phyloP scores from a whole-genome alignment of 1,140 invertebrate genomes.

The Acarapis woodi region DNA sequence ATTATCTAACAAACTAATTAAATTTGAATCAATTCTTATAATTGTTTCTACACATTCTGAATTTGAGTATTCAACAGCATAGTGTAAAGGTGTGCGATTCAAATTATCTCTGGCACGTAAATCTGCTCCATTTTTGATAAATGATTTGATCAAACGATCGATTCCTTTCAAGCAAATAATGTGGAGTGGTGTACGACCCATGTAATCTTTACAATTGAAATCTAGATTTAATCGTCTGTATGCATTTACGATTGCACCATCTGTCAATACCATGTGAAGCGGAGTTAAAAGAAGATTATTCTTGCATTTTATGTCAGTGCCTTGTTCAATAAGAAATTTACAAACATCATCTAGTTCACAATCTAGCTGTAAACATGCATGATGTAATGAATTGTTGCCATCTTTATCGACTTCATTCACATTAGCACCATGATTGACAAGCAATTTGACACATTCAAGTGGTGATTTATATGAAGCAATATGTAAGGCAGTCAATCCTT shows the following conservation, averaged over 20 bases:
- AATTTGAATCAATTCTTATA: no score
- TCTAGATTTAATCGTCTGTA: slow-evolving; percentile 27
- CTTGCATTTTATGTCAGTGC: slow-evolving; percentile 29
- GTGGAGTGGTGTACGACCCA: slow-evolving; percentile 24
- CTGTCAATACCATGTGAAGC: slow-evolving; percentile 29
- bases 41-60: no score
- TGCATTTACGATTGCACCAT: slow-evolving; percentile 23
- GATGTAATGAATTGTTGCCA: slow-evolving; percentile 25
- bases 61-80: no score
- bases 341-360: no score
- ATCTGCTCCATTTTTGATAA: slow-evolving; percentile 24
- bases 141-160: slow-evolving; percentile 21
- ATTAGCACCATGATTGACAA: slow-evolving; percentile 23
- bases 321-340: slow-evolving; percentile 24
- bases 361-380: slow-evolving; percentile 17
- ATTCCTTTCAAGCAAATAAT: slow-evolving; percentile 32
- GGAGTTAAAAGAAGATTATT: slow-evolving; percentile 32
- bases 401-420: slow-evolving; percentile 23
- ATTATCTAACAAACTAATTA: no score
- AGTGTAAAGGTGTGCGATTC: slow-evolving; percentile 27
- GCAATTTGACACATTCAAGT: slow-evolving; percentile 22
- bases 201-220: slow-evolving; percentile 20
- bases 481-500: slow-evolving; percentile 25
- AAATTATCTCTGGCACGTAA: slow-evolving; percentile 26
- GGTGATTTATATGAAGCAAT: slow-evolving; percentile 24